Evolutionary conservation across 2,797 vertebrate species (phyloP), one percentile per base, ranked within the genome.

Genomic region (Sandelia bainsii): DNA sequence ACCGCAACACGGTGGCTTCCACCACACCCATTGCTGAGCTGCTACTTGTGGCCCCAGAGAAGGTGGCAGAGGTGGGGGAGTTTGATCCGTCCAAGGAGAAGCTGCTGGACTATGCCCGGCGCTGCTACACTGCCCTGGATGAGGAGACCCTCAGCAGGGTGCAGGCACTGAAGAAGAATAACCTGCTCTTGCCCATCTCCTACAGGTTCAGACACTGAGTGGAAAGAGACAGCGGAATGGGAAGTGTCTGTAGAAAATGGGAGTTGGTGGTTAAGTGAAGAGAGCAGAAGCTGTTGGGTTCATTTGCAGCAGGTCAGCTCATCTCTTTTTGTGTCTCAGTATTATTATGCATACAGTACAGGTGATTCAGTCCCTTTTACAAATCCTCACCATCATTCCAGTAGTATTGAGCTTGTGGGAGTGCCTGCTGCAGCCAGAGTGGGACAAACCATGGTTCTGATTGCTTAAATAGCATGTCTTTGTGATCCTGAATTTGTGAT

Each of bases 1-100:
- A 98, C 85, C 94, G 96, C 48, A 97, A 97, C 93, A 97, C 97
- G 0, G 96, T 97, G 85, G 96, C 96, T 1, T 96, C 97, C 53
- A 98, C 96, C 60, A 97, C 96, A 0, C 97, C 97, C 39, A 98
- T 98, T 4, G 97, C 96, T 0, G 97, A 97, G 94, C 90, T 98
- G 80, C 93, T 96, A n/a, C 93, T 98, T 0, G 96, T 97, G 58
- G 96, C 97, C 0, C 97, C 97, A 0, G 97, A 97, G 84, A 97
- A 97, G 88, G 90, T 97, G 86, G 95, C 94, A 0, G 96, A 97
- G 76, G 96, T 97, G 72, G 97, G 97, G 0, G 96, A 97, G 91
- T 97, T 97, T 25, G 97, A 98, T 83, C 94, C 96, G 0, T 95
- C 96, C 69, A 97, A 96, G 88, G 96, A 98, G 81, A 96, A 97